A percentile compares a stretch with the other conserved stretches of the same genome.
phyloP scores from a whole-genome alignment of 2,113 vertebrate species.

The Euleptes europaea region DNA sequence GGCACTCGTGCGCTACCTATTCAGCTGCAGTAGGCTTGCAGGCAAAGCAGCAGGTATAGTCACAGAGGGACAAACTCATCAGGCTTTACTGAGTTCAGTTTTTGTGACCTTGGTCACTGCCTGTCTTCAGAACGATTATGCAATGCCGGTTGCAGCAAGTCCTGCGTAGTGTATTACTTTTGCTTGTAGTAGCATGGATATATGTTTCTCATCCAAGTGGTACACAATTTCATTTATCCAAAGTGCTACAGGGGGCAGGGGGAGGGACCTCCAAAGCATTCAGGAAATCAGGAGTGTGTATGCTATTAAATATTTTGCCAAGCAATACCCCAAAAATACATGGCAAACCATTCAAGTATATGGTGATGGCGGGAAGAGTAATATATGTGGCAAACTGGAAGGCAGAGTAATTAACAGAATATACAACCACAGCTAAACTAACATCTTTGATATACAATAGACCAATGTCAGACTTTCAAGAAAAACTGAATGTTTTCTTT shows the following conservation, averaged over 20 bases:
- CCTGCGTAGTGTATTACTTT: not conserved
- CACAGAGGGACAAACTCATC: not conserved
- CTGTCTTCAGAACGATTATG: not conserved
- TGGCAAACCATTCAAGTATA: too few relatives aligned
- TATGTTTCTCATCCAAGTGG: not conserved
- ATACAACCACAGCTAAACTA: too few relatives aligned
- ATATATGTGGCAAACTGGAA: too few relatives aligned
- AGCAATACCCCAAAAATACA: too few relatives aligned
- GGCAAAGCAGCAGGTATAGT: not conserved
- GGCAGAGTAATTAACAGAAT: too few relatives aligned
- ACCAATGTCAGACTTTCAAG: too few relatives aligned
- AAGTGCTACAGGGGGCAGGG: not conserved
- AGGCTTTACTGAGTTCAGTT: not conserved
- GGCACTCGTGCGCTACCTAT: conserved; percentile 1
- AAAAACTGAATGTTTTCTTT: too few relatives aligned
- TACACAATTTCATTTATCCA: not conserved
- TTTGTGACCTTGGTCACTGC: not conserved
- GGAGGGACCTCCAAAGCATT: not conserved
- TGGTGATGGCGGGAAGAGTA: too few relatives aligned
- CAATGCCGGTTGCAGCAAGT: not conserved
- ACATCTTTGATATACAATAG: too few relatives aligned
- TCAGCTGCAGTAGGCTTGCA: not conserved
- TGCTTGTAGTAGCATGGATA: not conserved
- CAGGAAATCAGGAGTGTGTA: not conserved
- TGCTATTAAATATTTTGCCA: too few relatives aligned